Evolutionary conservation across 2,888 invertebrate genomes (phyloP), one percentile per base, ranked within the genome.

Genomic region (Polia nebulosa): DNA sequence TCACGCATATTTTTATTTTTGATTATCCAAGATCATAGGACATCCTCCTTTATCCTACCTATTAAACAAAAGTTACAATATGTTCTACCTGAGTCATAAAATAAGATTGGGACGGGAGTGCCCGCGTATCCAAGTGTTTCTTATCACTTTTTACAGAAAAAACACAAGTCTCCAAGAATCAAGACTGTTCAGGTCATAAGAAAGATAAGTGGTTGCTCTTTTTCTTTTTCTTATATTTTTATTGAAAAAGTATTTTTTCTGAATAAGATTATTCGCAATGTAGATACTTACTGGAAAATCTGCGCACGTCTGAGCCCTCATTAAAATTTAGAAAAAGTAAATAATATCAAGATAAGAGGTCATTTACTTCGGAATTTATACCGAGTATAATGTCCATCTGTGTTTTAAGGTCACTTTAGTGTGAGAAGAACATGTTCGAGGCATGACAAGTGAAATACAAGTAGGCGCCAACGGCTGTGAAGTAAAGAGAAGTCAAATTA

Each of bases 281-380:
- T 27, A 11, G 3, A 41, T 47, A 78, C 41, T 11, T 47, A 78
- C 41, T 11, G 67, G 25, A 32, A 55, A 58, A 45, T 53, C 27
- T 29, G 44, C 45, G 44, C n/a, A 59, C 45, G 45, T 29, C 61
- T 66, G 56, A 65, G 51, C 29, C 27, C 73, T 67, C 61, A 68
- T 72, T 72, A 64, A 53, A 63, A 57, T 64, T 57, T 44, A 70
- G 51, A 52, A 82, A 74, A 73, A 55, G 59, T 69, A 74, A 60
- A 66, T 73, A 69, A 66, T 71, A 71, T 39, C 53, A 11, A 32
- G 85, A 85, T 85, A 85, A 85, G 79, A 57, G 85, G 84, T 85
- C 85, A 70, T 84, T 85, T 73, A 82, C 85, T 72, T 68, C 39
- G 11, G 13, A 53, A 44, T 72, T 55, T 44, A 29, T 27, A 29